Base-by-base conservation (phyloP, 92 coral and sea anemone species). In the Parazoanthus darwini region DNA sequence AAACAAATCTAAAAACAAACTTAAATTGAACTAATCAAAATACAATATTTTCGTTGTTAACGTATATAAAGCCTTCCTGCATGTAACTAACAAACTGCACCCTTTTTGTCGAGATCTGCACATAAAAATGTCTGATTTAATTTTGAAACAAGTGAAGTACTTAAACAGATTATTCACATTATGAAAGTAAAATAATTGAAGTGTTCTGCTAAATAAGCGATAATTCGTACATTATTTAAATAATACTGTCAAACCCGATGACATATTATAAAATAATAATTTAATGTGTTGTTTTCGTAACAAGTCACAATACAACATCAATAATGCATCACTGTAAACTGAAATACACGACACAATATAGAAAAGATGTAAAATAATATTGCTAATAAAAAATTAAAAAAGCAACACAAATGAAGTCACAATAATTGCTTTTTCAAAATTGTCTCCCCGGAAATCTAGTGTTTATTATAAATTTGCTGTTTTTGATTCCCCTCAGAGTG, bases 401-500 rank as follows among this genome's bases (percentile, higher is more conserved):
- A 0, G 33, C 33, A 29, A 38, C 22, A 23, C 14, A 39, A 23
- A 35, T 2, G 33, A 7, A 33, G 63, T 43, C n/a, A 22, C 14
- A 36, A 23, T 81, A 42, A 14, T 74, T 8, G 36, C 66, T 11
- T 18, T 20, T 63, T 63, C 59, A 63, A 63, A 63, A 1, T 58
- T 58, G 18, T 58, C 10, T 58, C 15, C 3, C 22, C 15, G 70
- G 70, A 5, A 63, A 63, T 63, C 18, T n/a, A 63, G 6, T 63
- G 70, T 22, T 82, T 50, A 14, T 36, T 50, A 14, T 36, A 56
- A 8, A 18, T 44, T 8, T 56, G 73, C 70, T 18, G 33, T 39
- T 59, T 37, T 36, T 20, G 74, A 33, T 22, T 39, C 29, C 11
- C 68, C 35, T 7, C 82, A 95, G 98, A 83, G 89, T 95, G 29